Conservation (phyloP, 2,797 vertebrate genomes). For the Pempheris klunzingeri region DNA sequence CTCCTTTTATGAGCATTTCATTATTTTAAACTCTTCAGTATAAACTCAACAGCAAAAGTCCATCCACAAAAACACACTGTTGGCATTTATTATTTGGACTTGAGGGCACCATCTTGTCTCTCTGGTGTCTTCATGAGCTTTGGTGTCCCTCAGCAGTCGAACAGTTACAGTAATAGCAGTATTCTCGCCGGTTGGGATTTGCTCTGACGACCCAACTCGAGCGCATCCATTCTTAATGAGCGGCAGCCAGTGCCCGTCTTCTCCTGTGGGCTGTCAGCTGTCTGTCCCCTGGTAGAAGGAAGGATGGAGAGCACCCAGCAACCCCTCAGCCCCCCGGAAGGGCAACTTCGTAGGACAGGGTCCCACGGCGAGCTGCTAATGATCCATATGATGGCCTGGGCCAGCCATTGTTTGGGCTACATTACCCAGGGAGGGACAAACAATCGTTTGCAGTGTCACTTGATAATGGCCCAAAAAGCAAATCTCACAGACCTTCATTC, state of each 20-base stretch:
- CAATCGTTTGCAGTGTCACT: slow-evolving; percentile 82
- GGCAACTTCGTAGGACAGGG: slow-evolving; percentile 56
- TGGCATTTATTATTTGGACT: slow-evolving; percentile 62
- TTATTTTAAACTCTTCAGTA: slow-evolving; percentile 55
- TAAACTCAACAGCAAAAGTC: slow-evolving; percentile 30
- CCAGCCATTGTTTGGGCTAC: slow-evolving; percentile 79
- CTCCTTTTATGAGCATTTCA: slow-evolving; percentile 48
- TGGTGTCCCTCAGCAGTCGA: slow-evolving; percentile 46
- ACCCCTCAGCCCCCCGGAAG: slow-evolving; percentile 44
- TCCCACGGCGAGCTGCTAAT: slow-evolving; percentile 76
- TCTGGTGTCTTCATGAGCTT: slow-evolving; percentile 40
- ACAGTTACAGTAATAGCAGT: slow-evolving; percentile 49
- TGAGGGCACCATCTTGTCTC: slow-evolving; percentile 40
- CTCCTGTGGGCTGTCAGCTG: slow-evolving; percentile 67
- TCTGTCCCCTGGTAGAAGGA: slow-evolving; percentile 52
- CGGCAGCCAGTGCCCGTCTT: slow-evolving; percentile 48
- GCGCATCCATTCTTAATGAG: slow-evolving; percentile 72
- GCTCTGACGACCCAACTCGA: slow-evolving; percentile 56
- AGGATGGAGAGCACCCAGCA: slow-evolving; percentile 48
- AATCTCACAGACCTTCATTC: slow-evolving; percentile 80
- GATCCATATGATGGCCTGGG: slow-evolving; percentile 72
- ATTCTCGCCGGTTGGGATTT: slow-evolving; percentile 52
- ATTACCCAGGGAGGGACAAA: slow-evolving; percentile 81
- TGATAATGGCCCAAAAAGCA: slow-evolving; percentile 80
- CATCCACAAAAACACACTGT: slow-evolving; percentile 32